These are phyloP conservation scores for Megastigmus dorsalis DNA, from an alignment of 2,888 invertebrate genomes.

Conservation along the genomic window DNA sequence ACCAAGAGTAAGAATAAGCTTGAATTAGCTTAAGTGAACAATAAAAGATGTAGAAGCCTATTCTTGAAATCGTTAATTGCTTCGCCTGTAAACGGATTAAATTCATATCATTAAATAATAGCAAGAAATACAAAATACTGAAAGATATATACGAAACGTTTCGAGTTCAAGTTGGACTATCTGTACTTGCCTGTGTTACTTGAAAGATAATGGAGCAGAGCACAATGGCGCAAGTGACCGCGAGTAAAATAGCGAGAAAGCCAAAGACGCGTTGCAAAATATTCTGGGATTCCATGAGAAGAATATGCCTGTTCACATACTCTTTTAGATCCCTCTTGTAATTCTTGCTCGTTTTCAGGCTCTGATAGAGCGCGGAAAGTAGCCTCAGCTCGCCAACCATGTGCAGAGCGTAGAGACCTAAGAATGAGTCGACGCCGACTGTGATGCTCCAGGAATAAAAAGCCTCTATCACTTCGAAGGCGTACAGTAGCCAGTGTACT, in stretches of 20 bases:
- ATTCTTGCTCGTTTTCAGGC: slow-evolving; percentile 33
- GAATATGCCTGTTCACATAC: slow-evolving; percentile 54
- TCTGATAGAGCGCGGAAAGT: slow-evolving; percentile 51
- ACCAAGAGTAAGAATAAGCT: slow-evolving; percentile 61
- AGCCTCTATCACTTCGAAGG: slow-evolving; percentile 18
- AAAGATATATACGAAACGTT: too few species aligned
- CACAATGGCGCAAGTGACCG: slow-evolving; percentile 59
- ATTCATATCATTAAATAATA: too few species aligned
- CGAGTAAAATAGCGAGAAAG: slow-evolving; percentile 59
- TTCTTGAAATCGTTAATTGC: background rate
- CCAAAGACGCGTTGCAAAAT: slow-evolving; percentile 60
- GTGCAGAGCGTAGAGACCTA: slow-evolving; percentile 61
- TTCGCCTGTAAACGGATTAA: slow-evolving; percentile 3
- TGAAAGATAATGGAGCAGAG: slow-evolving; percentile 62
- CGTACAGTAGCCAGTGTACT: slow-evolving; percentile 43
- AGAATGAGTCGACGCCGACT: slow-evolving; percentile 59
- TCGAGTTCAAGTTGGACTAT: too few species aligned
- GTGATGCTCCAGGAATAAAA: slow-evolving; percentile 44
- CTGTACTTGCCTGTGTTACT: slow-evolving; percentile 56
- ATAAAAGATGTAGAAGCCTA: slow-evolving; percentile 15
- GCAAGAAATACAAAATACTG: too few species aligned
- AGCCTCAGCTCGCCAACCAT: slow-evolving; percentile 59
- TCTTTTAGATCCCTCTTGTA: slow-evolving; percentile 49
- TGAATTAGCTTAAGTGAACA: slow-evolving; percentile 56
- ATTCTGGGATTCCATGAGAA: slow-evolving; percentile 51